These are phyloP conservation scores for Drosophila niveifrons DNA, from an alignment of 2,888 invertebrate genomes.

Conservation along the genomic window DNA sequence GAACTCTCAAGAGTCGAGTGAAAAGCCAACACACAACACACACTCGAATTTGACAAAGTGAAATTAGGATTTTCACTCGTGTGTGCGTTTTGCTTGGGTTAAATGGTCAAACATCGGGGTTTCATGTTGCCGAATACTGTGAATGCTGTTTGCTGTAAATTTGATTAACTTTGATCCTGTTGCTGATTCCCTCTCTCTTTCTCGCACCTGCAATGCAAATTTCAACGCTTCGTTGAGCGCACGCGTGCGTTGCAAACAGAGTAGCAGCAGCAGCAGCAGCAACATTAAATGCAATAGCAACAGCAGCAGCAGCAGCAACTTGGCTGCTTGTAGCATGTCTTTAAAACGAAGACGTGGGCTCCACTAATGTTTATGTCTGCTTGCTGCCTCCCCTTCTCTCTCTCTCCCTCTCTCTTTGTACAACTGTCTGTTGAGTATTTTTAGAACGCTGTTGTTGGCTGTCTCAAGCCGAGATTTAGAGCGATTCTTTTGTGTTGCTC, in stretches of 20 bases:
- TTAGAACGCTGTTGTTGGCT: conserved; percentile 59
- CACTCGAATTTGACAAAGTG: conserved; percentile 1
- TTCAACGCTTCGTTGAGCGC: conserved; percentile 64
- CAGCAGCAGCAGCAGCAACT: conserved; percentile 28
- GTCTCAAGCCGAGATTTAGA: conserved; percentile 50
- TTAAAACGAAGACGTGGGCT: conserved; percentile 50
- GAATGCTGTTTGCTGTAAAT: conserved; percentile 7
- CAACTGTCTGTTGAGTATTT: conserved; percentile 15
- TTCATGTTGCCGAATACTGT: conserved; percentile 1
- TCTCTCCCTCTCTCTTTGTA: neutral
- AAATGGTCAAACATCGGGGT: conserved; percentile 11
- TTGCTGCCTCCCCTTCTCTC: conserved; percentile 19
- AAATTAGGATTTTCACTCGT: conserved; percentile 17
- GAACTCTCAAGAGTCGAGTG: conserved; percentile 3
- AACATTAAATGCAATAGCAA: conserved; percentile 10
- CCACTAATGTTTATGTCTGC: conserved; percentile 52
- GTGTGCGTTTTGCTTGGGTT: conserved; percentile 5
- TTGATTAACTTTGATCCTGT: conserved; percentile 23
- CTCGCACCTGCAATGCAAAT: conserved; percentile 61
- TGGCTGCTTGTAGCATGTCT: conserved; percentile 41
- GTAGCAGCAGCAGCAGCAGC: conserved; percentile 4
- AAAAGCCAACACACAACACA: neutral
- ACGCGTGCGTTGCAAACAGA: conserved; percentile 57
- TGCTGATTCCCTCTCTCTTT: neutral
- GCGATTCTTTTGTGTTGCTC: conserved; percentile 52